Evolutionary conservation across 2,113 vertebrate genomes (phyloP).

Genomic region (Otolemur garnettii): DNA sequence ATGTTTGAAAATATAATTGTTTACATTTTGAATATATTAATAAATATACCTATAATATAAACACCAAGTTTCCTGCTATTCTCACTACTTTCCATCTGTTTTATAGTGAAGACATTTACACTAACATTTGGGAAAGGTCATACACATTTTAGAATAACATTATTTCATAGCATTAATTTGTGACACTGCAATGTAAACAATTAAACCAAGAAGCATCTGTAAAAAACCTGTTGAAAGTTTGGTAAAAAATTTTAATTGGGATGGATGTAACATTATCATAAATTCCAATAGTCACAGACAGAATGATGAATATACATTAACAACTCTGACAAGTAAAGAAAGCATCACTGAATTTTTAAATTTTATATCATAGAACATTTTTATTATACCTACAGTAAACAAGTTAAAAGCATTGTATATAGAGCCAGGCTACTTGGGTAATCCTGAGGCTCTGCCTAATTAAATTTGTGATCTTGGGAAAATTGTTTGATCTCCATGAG

Average conservation of each 20-base stretch:
- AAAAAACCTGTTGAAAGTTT: not conserved
- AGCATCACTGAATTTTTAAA: not conserved
- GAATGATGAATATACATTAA: not conserved
- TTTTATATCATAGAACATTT: not conserved
- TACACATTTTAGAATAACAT: not conserved
- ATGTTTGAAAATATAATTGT: conserved; percentile 20
- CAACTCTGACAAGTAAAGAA: not conserved
- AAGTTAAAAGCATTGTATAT: not conserved
- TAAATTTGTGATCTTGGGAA: not conserved
- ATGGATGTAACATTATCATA: not conserved
- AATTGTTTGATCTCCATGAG: not conserved
- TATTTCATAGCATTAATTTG: not conserved
- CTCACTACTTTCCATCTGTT: not conserved
- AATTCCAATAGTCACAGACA: not conserved
- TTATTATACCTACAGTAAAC: not conserved
- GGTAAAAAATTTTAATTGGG: not conserved
- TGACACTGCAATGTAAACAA: not conserved
- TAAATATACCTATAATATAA: not conserved
- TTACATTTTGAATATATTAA: not conserved
- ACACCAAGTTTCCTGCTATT: not conserved
- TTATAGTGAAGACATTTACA: not conserved
- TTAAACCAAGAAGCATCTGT: not conserved
- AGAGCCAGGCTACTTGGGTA: not conserved
- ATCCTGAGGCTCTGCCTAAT: not conserved
- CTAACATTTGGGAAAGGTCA: not conserved